phyloP scores from a whole-genome alignment of 2,797 vertebrate genomes.

The Crypturellus tataupa region DNA sequence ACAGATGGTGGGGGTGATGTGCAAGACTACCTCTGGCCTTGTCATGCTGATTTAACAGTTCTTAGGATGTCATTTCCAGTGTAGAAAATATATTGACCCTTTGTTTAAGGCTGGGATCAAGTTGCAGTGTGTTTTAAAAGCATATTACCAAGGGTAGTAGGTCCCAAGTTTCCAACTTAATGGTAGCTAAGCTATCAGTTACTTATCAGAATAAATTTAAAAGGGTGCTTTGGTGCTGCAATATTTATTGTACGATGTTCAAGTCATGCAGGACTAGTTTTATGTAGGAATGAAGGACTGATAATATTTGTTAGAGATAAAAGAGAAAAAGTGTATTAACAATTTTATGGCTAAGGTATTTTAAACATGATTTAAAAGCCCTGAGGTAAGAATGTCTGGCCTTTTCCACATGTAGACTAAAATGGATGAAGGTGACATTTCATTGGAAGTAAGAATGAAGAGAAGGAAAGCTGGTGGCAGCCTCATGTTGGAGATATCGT shows the following conservation, averaged over 20 bases:
- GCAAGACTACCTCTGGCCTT: not conserved
- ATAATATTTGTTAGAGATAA: not conserved
- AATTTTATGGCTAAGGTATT: not conserved
- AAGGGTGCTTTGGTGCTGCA: not conserved
- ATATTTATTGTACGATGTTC: not conserved
- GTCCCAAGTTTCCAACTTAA: accelerated
- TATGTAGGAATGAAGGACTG: not conserved
- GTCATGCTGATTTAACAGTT: not conserved
- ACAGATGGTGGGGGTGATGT: not conserved
- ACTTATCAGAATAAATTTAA: not conserved
- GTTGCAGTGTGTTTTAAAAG: not conserved
- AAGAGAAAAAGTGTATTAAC: not conserved
- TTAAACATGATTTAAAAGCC: not conserved
- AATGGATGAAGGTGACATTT: constrained; percentile 65
- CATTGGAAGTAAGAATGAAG: not conserved
- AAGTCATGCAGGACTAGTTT: not conserved
- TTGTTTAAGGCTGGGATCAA: not conserved
- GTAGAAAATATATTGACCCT: not conserved
- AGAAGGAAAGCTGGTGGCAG: constrained; percentile 4
- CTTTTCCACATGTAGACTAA: not conserved
- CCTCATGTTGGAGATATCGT: not conserved
- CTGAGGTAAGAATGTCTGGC: not conserved
- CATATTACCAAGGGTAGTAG: not conserved
- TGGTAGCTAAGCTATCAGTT: not conserved
- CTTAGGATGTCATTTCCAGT: not conserved